Percentiles rank a stretch among this genome's conserved stretches.
phyloP scores from a whole-genome alignment of 2,113 vertebrate species.

The Bufo gargarizans region DNA sequence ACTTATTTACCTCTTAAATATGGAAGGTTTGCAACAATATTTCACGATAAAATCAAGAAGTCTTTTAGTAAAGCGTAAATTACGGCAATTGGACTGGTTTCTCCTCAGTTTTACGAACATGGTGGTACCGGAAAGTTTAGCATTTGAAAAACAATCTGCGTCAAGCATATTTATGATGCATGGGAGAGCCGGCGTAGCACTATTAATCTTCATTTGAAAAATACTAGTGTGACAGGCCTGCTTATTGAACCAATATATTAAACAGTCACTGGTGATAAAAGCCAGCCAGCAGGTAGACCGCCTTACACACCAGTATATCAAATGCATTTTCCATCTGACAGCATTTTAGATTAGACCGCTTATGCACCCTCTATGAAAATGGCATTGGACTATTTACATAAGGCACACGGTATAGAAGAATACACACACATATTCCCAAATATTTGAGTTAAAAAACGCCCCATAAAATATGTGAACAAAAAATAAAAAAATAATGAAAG shows the following conservation, averaged over 20 bases:
- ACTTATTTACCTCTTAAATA: background rate
- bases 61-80: background rate
- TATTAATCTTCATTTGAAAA: slow-evolving; percentile 55
- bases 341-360: background rate
- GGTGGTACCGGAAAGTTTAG: slow-evolving; percentile 7
- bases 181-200: background rate
- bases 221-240: slow-evolving; percentile 35
- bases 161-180: slow-evolving; percentile 28
- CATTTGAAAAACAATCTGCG: slow-evolving; percentile 8
- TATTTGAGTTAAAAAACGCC: too few species aligned
- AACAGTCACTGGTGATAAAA: slow-evolving; percentile 47
- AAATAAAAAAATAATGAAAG: too few species aligned
- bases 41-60: background rate
- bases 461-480: too few species aligned
- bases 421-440: too few species aligned
- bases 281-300: slow-evolving; percentile 28
- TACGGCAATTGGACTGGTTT: too few species aligned
- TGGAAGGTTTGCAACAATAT: background rate
- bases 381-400: background rate
- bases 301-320: slow-evolving; percentile 47
- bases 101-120: background rate
- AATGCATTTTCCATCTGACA: slow-evolving; percentile 39
- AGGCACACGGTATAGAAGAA: background rate
- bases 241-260: slow-evolving; percentile 54
- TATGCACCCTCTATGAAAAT: background rate